phyloP scores from a whole-genome alignment of 2,113 vertebrate species.

The Dasyurus viverrinus region DNA sequence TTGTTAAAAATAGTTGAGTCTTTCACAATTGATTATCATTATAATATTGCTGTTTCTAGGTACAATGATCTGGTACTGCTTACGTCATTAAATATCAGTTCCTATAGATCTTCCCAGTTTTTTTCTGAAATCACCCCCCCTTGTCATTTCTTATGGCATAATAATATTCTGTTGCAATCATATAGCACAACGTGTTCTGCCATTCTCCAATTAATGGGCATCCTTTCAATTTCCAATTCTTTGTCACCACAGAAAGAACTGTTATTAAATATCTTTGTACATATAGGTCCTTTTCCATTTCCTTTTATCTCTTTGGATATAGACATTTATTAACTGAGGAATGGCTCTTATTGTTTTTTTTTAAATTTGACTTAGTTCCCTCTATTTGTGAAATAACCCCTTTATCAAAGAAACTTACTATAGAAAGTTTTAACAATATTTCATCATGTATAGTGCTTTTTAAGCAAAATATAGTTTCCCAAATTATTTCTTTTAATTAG shows the following conservation, averaged over 20 bases:
- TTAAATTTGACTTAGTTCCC: neutral
- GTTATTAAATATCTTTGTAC: neutral
- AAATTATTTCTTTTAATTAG: too few species aligned
- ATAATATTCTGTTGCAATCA: neutral
- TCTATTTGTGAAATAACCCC: neutral
- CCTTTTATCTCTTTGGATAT: neutral
- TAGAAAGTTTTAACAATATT: neutral
- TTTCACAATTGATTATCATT: neutral
- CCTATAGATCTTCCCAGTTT: neutral
- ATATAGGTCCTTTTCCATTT: neutral
- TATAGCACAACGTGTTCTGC: neutral
- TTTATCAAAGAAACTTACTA: neutral
- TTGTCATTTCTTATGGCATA: neutral
- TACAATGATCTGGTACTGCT: neutral
- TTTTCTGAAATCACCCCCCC: neutral
- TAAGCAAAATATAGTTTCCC: too few species aligned
- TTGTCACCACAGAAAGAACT: neutral
- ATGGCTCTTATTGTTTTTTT: neutral
- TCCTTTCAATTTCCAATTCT: neutral
- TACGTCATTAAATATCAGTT: neutral
- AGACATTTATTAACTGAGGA: neutral
- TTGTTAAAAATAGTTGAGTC: neutral
- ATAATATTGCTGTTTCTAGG: neutral
- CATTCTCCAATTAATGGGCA: neutral
- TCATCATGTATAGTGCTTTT: neutral